Percentiles rank a stretch among this genome's conserved stretches.
Conservation (phyloP, 2,797 vertebrate species). For the Notolabrus celidotus region DNA sequence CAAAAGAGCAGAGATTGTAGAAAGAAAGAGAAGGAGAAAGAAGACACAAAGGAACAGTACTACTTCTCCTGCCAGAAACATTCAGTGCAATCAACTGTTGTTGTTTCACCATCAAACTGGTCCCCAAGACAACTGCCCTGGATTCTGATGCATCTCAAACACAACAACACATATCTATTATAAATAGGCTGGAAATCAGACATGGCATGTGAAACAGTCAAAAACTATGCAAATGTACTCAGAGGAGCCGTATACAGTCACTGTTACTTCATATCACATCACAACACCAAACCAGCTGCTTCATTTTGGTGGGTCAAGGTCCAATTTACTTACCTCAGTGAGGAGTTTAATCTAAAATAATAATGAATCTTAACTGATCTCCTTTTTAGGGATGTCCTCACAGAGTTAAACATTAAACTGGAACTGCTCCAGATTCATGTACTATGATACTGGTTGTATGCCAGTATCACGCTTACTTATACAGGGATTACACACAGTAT, state of each 20-base stretch:
- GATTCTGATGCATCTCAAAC: constrained; percentile 68
- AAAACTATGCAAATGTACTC: constrained; percentile 28
- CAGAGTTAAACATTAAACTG: too few relatives aligned
- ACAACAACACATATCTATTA: constrained; percentile 74
- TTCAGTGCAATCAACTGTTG: constrained; percentile 76
- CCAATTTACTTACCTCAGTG: background rate
- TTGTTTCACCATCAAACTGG: constrained; percentile 72
- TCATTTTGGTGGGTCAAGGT: background rate
- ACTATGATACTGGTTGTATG: too few relatives aligned
- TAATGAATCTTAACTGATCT: too few relatives aligned
- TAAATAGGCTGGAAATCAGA: constrained; percentile 69
- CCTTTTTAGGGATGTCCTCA: too few relatives aligned
- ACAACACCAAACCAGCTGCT: background rate
- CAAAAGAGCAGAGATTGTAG: constrained; percentile 24
- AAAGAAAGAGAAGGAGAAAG: constrained; percentile 35
- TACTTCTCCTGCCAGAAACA: constrained; percentile 78
- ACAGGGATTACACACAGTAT: too few relatives aligned
- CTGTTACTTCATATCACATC: background rate
- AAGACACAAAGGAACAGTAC: constrained; percentile 76
- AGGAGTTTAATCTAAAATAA: background rate
- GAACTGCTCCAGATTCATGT: too few relatives aligned
- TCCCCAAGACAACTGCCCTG: constrained; percentile 83
- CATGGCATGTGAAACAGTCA: constrained; percentile 34
- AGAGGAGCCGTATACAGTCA: background rate
- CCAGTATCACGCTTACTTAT: too few relatives aligned